A percentile compares a stretch with the other conserved stretches of the same genome.
phyloP scores from a whole-genome alignment of 2,888 invertebrate species.

The Rhingia campestris region DNA sequence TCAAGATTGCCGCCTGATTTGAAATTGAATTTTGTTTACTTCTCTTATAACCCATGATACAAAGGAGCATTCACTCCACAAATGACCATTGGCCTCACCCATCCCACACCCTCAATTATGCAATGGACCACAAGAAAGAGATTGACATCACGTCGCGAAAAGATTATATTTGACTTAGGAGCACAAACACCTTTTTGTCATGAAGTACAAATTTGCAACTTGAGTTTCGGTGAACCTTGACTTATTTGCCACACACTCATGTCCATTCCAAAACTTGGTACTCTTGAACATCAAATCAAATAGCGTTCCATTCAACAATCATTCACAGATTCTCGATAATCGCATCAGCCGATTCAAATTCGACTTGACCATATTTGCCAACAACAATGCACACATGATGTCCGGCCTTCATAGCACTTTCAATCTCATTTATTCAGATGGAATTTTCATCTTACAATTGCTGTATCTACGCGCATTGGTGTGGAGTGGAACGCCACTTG shows the following conservation, averaged over 20 bases:
- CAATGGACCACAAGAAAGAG: not conserved
- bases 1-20: too few relatives aligned
- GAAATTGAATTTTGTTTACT: too few relatives aligned
- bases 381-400: conserved; percentile 21
- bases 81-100: too few relatives aligned
- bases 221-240: conserved; percentile 28
- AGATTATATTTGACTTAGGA: not conserved
- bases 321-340: conserved; percentile 57
- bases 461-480: not conserved
- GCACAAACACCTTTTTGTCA: not conserved
- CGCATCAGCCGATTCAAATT: conserved; percentile 37
- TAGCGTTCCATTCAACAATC: conserved; percentile 40
- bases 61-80: too few relatives aligned
- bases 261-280: conserved; percentile 20
- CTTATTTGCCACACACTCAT: conserved; percentile 16
- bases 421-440: conserved; percentile 20
- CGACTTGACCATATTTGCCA: conserved; percentile 40
- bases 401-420: conserved; percentile 52
- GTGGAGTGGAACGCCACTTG: conserved; percentile 7
- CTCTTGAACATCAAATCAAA: conserved; percentile 43
- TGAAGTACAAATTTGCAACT: conserved; percentile 4
- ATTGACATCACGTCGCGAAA: not conserved
- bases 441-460: not conserved
- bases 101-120: not conserved
- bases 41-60: too few relatives aligned